Base-by-base conservation (phyloP, 2,797 vertebrate species). In the Eptatretus atami region DNA sequence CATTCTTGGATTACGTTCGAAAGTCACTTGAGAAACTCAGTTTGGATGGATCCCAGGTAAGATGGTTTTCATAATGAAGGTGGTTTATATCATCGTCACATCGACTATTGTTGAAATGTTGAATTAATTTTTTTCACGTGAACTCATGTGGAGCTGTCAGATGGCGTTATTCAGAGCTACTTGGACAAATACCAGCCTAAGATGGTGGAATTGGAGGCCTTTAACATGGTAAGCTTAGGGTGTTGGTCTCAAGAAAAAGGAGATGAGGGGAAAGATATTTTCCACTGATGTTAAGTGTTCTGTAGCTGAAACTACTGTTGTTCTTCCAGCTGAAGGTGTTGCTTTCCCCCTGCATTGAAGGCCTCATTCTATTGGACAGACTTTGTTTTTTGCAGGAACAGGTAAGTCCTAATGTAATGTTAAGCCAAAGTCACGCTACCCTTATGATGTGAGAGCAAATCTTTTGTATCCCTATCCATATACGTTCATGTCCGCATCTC, bases 381-480 rank as follows among this genome's bases (percentile, higher is more conserved):
- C 81, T 96, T 68, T 90, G 82, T 71, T 96, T 82, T 72, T 77
- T 96, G 63, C 85, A 85, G 73, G 90, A 96, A 70, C 84, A 94
- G 84, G 88, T 94, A 82, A 75, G 69, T 67, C 31, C 31, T 44
- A 44, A 44, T 44, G 31, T 8, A 4, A 44, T 8, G 31, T 44
- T 44, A 44, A 44, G 4, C 6, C 31, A 44, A 44, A 44, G 31
- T 44, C 31, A 8, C 6, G 31, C 31, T 44, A 5, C 31, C 31
- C 31, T 44, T 44, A 44, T 44, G 31, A 44, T 44, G 31, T 44
- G 31, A 44, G 31, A 44, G 31, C 31, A 44, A 19, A 44, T 44
- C 6, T 44, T 44, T 8, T 44, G 31, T 44, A 44, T 44, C 31
- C 31, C 31, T 5, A 44, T 44, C 31, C 31, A 44, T 44, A 44